Percentiles rank a stretch among this genome's conserved stretches.
Conservation (phyloP, 2,888 invertebrate species). For the Clostera curtula region DNA sequence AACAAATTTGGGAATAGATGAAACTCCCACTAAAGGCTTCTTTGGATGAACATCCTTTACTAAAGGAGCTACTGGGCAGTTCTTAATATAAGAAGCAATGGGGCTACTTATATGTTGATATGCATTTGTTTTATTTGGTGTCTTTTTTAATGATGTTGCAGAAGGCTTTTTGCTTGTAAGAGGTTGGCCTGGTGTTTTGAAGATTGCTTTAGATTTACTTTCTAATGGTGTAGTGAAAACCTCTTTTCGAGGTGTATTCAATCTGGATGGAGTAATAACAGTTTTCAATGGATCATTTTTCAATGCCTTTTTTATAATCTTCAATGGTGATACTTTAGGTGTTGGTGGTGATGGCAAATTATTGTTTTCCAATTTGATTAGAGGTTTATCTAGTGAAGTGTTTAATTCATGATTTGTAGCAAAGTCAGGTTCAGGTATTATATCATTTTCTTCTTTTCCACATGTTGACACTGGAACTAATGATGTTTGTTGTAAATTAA, state of each 20-base stretch:
- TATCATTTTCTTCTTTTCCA: conserved; percentile 1
- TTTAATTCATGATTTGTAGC: too few relatives aligned
- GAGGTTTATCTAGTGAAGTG: too few relatives aligned
- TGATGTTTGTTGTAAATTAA: too few relatives aligned
- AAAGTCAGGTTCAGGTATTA: background rate
- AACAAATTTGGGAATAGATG: conserved; percentile 41
- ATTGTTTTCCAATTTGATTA: too few relatives aligned
- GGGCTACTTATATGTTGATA: conserved; percentile 54
- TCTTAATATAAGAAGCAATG: conserved; percentile 53
- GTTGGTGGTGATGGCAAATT: too few relatives aligned
- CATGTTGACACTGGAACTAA: too few relatives aligned
- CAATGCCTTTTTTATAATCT: background rate
- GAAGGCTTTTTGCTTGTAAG: conserved; percentile 28
- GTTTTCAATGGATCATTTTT: conserved; percentile 27
- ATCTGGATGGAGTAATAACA: too few relatives aligned
- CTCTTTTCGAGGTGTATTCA: conserved; percentile 11
- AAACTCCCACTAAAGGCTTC: conserved; percentile 36
- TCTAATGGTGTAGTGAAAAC: conserved; percentile 16
- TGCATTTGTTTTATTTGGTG: conserved; percentile 29
- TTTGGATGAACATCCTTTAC: conserved; percentile 46
- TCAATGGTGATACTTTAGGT: background rate
- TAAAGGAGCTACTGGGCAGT: conserved; percentile 42
- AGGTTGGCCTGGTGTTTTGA: conserved; percentile 40
- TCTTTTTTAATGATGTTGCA: conserved; percentile 29
- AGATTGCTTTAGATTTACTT: conserved; percentile 20